Evolutionary conservation across 2,113 vertebrate species (phyloP).

Genomic region (Ceyx melanurus): DNA sequence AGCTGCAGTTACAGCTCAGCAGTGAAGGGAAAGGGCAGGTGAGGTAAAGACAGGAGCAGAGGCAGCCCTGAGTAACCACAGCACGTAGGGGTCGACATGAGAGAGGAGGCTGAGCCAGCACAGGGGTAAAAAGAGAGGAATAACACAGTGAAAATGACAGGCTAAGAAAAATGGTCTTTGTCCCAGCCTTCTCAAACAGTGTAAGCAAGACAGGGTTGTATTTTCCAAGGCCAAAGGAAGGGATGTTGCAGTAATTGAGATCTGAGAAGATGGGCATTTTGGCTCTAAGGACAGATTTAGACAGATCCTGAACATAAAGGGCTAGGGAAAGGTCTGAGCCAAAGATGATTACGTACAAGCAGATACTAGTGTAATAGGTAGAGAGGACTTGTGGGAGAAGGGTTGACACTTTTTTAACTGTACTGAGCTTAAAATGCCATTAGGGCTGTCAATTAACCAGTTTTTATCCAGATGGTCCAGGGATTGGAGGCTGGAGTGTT

Average conservation of each 20-base stretch:
- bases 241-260: conserved; percentile 47
- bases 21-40: neutral
- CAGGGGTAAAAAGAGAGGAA: neutral
- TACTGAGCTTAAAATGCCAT: conserved; percentile 49
- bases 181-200: neutral
- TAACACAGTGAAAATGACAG: neutral
- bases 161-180: conserved; percentile 7
- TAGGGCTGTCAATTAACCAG: conserved; percentile 41
- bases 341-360: conserved; percentile 43
- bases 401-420: neutral
- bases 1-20: neutral
- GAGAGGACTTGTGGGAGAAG: conserved; percentile 28
- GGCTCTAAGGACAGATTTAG: neutral
- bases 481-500: conserved; percentile 6
- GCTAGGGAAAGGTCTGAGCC: conserved; percentile 38
- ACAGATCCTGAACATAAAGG: conserved; percentile 2
- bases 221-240: conserved; percentile 50
- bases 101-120: neutral
- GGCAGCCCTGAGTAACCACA: neutral
- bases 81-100: neutral
- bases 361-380: neutral
- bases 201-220: conserved; percentile 27
- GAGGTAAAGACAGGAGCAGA: neutral
- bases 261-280: conserved; percentile 8
- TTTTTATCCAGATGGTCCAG: conserved; percentile 58